phyloP scores from a whole-genome alignment of 2,888 invertebrate genomes.

The Philaethria dido region DNA sequence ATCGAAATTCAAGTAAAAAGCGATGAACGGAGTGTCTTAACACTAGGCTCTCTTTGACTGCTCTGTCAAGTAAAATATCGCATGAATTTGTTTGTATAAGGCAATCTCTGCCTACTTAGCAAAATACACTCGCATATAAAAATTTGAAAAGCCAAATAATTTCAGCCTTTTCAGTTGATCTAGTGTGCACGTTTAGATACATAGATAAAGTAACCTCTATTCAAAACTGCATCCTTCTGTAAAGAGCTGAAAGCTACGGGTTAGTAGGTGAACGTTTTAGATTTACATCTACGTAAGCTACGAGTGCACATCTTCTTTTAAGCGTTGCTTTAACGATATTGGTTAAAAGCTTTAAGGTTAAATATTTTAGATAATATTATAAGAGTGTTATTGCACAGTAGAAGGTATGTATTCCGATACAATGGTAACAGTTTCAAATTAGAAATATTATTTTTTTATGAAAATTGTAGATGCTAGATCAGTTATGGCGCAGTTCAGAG shows the following conservation, averaged over 20 bases:
- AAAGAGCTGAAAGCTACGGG: slow-evolving; percentile 18
- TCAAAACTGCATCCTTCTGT: slow-evolving; percentile 21
- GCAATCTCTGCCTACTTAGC: neutral
- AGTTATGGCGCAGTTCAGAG: too few relatives aligned
- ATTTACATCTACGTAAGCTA: slow-evolving; percentile 19
- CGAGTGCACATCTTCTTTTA: slow-evolving; percentile 1
- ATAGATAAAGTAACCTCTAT: slow-evolving; percentile 17
- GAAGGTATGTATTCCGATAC: neutral
- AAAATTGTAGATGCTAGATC: too few relatives aligned
- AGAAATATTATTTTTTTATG: too few relatives aligned
- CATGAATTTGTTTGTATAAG: too few relatives aligned
- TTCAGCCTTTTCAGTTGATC: slow-evolving; percentile 7
- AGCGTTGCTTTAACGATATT: neutral
- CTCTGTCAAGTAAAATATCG: too few relatives aligned
- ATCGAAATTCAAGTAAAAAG: too few relatives aligned
- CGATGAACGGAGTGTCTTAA: too few relatives aligned
- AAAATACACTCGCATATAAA: neutral
- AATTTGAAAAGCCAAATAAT: neutral
- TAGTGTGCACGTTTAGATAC: slow-evolving; percentile 3
- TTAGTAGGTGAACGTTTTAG: slow-evolving; percentile 23
- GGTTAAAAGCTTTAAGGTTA: neutral
- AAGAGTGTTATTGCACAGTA: neutral
- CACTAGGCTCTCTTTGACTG: too few relatives aligned
- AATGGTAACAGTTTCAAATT: too few relatives aligned
- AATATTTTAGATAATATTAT: neutral